Percentiles rank a stretch among this genome's conserved stretches.
Evolutionary conservation across 2,888 invertebrate genomes (phyloP).

Genomic region (Amiota mariae): DNA sequence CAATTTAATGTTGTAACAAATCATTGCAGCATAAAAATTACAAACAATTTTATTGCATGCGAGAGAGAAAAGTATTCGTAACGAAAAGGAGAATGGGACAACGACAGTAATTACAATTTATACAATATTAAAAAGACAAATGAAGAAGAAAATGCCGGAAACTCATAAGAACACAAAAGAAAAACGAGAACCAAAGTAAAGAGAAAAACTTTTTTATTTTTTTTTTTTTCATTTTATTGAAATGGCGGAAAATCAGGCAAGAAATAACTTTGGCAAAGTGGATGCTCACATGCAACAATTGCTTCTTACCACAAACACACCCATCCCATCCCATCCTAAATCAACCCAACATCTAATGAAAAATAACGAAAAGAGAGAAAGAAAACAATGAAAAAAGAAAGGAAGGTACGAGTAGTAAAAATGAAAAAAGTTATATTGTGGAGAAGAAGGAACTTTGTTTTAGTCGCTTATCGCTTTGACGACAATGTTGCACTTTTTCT

Average conservation of each 20-base stretch:
- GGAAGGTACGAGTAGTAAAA: no score
- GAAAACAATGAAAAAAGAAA: no score
- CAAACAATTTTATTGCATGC: conserved; percentile 29
- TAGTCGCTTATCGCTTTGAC: neutral
- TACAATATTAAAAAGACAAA: conserved; percentile 34
- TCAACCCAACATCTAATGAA: no score
- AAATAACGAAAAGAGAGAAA: no score
- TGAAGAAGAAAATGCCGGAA: neutral
- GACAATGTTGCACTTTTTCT: conserved; percentile 1
- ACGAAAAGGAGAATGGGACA: conserved; percentile 28
- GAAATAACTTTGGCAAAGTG: no score
- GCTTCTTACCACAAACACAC: no score
- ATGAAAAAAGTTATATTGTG: no score
- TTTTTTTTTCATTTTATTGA: no score
- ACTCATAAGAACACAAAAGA: neutral
- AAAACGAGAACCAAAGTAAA: neutral
- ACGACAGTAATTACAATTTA: conserved; percentile 54
- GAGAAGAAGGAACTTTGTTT: no score
- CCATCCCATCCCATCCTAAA: no score
- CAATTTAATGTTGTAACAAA: conserved; percentile 46
- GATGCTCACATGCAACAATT: no score
- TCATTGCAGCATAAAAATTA: conserved; percentile 27
- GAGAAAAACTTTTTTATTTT: neutral
- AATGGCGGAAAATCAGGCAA: no score
- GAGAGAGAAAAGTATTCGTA: neutral